Conservation (phyloP, 2,888 invertebrate species). For the Nectonema munidae region DNA sequence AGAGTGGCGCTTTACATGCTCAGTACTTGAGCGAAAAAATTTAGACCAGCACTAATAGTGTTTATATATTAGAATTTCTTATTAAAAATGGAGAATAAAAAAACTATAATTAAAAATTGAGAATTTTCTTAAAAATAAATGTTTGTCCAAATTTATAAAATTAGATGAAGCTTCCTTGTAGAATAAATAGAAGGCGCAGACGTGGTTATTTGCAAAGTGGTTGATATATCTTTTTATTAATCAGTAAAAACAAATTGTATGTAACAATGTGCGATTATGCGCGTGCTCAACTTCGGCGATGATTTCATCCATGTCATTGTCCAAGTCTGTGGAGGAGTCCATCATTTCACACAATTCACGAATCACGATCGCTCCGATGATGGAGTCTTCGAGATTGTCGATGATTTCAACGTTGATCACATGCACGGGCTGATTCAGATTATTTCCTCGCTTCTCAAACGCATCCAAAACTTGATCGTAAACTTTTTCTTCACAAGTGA, state of each 20-base stretch:
- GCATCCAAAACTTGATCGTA: conserved; percentile 43
- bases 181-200: too few species aligned
- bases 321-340: conserved; percentile 56
- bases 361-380: conserved; percentile 83
- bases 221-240: too few species aligned
- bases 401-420: conserved; percentile 91
- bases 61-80: too few species aligned
- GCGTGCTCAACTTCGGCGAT: conserved; percentile 67
- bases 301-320: conserved; percentile 84
- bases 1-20: too few species aligned
- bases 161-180: too few species aligned
- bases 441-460: conserved; percentile 34
- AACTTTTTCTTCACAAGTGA: conserved; percentile 86
- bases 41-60: too few species aligned
- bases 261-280: conserved; percentile 42
- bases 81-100: too few species aligned
- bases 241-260: conserved; percentile 74
- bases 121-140: too few species aligned
- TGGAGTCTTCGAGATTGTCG: conserved; percentile 96
- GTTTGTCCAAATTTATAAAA: too few species aligned
- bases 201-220: too few species aligned
- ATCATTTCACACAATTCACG: conserved; percentile 73
- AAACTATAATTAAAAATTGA: too few species aligned
- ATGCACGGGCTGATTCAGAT: conserved; percentile 43
- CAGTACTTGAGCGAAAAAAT: too few species aligned